phyloP scores from a whole-genome alignment of 2,888 invertebrate species.

The Cosmopolites sordidus region DNA sequence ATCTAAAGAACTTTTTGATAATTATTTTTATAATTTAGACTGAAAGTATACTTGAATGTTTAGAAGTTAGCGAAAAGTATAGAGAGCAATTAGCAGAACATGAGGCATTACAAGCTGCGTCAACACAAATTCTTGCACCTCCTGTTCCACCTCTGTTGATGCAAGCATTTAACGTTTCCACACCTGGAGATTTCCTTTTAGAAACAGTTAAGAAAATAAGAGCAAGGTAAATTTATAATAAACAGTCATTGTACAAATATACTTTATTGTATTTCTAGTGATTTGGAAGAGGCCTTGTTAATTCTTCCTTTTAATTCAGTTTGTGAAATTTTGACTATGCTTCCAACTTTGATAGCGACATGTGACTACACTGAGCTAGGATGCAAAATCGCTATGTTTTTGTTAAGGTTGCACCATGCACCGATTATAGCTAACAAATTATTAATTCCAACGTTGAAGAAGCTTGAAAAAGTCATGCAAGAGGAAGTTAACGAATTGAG shows the following conservation, averaged over 20 bases:
- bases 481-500: slow-evolving; percentile 57
- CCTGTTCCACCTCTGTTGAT: slow-evolving; percentile 74
- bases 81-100: slow-evolving; percentile 56
- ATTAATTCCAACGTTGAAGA: slow-evolving; percentile 62
- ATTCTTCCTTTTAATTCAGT: slow-evolving; percentile 80
- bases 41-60: slow-evolving; percentile 86
- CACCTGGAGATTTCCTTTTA: slow-evolving; percentile 74
- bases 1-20: background rate
- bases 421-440: slow-evolving; percentile 71
- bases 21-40: slow-evolving; percentile 51
- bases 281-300: slow-evolving; percentile 84
- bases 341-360: slow-evolving; percentile 65
- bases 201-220: slow-evolving; percentile 75
- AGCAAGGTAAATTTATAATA: slow-evolving; percentile 71
- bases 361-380: slow-evolving; percentile 73
- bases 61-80: slow-evolving; percentile 70
- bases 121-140: slow-evolving; percentile 44
- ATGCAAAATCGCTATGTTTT: slow-evolving; percentile 70
- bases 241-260: no score
- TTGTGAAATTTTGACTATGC: slow-evolving; percentile 67
- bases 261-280: slow-evolving; percentile 53
- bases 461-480: slow-evolving; percentile 56
- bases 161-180: slow-evolving; percentile 70
- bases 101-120: slow-evolving; percentile 41
- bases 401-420: slow-evolving; percentile 71